Conservation (phyloP, 1,140 invertebrate species). For the Gyrodactylus bullatarudis region DNA sequence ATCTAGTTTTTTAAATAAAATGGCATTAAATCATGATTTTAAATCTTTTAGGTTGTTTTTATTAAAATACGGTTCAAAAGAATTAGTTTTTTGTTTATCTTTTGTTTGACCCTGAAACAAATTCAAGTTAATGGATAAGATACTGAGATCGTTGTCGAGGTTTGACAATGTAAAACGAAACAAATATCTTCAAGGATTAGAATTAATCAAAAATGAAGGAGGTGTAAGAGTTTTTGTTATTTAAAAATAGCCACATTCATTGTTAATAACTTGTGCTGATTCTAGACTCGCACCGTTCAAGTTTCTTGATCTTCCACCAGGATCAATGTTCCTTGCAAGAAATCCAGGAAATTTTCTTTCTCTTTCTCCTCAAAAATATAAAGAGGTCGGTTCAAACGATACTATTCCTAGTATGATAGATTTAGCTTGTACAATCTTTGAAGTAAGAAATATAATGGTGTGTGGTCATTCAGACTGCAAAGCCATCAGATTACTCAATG, state of each 20-base stretch:
- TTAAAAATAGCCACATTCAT: neutral
- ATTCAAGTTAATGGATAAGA: neutral
- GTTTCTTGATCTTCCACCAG: neutral
- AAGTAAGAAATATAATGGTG: neutral
- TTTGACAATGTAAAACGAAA: neutral
- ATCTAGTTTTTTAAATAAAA: too few species aligned
- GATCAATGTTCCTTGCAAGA: neutral
- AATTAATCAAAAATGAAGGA: neutral
- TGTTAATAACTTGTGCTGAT: neutral
- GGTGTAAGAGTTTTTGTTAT: neutral
- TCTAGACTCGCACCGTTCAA: neutral
- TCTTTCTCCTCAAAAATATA: neutral
- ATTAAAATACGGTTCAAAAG: too few species aligned
- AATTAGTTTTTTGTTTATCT: too few species aligned
- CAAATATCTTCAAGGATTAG: neutral
- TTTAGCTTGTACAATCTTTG: neutral
- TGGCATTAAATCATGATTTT: too few species aligned
- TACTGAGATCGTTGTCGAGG: neutral
- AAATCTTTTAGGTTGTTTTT: too few species aligned
- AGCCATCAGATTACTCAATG: neutral
- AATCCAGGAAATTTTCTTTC: neutral
- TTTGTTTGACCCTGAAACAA: too few species aligned
- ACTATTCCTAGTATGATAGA: neutral
- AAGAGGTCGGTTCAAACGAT: neutral
- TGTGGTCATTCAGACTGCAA: neutral